Conservation (phyloP, 1,140 invertebrate genomes). For the Drosophila willistoni region DNA sequence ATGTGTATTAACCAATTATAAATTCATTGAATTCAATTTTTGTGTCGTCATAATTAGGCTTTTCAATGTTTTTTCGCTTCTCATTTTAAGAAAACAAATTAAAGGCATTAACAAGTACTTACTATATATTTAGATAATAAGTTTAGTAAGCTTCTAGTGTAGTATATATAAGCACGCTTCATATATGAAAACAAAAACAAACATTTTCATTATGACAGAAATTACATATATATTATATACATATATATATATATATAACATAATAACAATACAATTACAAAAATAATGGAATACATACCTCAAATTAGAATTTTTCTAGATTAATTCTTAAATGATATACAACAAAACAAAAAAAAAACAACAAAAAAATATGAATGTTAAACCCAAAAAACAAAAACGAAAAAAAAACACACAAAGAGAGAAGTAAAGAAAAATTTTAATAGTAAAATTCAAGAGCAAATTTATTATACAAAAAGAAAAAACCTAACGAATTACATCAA, state of each 20-base stretch:
- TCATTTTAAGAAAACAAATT: slow-evolving; percentile 24
- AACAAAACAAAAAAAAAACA: slow-evolving; percentile 25
- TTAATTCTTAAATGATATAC: slow-evolving; percentile 79
- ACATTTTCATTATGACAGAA: slow-evolving; percentile 50
- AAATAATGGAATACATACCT: slow-evolving; percentile 81
- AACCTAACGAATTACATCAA: slow-evolving; percentile 60
- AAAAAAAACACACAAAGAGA: slow-evolving; percentile 26
- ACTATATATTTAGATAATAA: slow-evolving; percentile 1
- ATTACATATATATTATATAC: slow-evolving; percentile 17
- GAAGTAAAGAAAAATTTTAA: slow-evolving; percentile 54
- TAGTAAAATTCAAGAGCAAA: slow-evolving; percentile 79
- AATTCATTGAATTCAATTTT: slow-evolving; percentile 59
- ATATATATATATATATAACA: slow-evolving; percentile 10
- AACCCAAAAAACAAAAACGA: slow-evolving; percentile 29
- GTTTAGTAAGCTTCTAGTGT: slow-evolving; percentile 15
- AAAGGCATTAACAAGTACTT: slow-evolving; percentile 25
- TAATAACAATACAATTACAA: slow-evolving; percentile 66
- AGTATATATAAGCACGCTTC: slow-evolving; percentile 22
- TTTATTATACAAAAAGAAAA: slow-evolving; percentile 65
- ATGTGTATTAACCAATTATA: slow-evolving; percentile 51
- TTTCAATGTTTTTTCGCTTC: slow-evolving; percentile 13
- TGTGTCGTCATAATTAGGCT: slow-evolving; percentile 13
- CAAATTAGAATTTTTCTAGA: slow-evolving; percentile 82
- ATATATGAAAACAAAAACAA: slow-evolving; percentile 40
- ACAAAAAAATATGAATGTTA: slow-evolving; percentile 33